Base-by-base conservation (phyloP, 2,888 invertebrate species). In the Tachina fera region DNA sequence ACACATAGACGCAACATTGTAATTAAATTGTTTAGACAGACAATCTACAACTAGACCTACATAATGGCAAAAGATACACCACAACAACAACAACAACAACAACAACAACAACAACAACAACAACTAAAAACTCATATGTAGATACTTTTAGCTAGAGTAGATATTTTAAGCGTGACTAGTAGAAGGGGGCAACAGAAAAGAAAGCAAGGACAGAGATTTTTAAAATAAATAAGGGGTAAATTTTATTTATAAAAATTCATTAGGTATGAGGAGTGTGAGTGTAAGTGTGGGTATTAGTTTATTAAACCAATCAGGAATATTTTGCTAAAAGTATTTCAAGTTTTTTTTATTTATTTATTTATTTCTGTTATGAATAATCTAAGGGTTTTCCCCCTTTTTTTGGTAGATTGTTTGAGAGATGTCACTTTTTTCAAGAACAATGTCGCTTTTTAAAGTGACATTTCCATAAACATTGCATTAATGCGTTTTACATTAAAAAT, bases 1-100 rank as follows among this genome's bases (percentile, higher is more conserved):
- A 86, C 85, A 85, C 75, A 82, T 67, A 22, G 71, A 76, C 63
- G 71, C 71, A 78, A 68, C 49, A 71, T 70, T 82, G 51, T 86
- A 82, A 86, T 86, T 86, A 86, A 86, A 86, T 71, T 71, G 85
- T 86, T 80, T 80, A 67, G 80, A 80, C 80, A 80, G 72, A 80
- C 56, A 80, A 65, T 67, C 22, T 67, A 39, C 76, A 56, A 65
- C 53, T 75, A 84, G 67, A 70, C 31, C 31, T 31, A 31, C 31
- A 68, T 31, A 60, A 63, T 39, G 65, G 49, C 61, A 70, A 51
- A 43, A 72, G 14, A 71, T 13, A 70, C 51, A 43, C 47, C 49
- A 63, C n/a, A 74, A 74, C 31, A 60, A 71, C 6, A 16, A 47
- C 16, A 41, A 5, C 47, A 47, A 39, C 22, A 22, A 22, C 22